Evolutionary conservation across 37 sponge, comb jelly and placozoan species (phyloP).

Genomic region (Tethya wilhelma): DNA sequence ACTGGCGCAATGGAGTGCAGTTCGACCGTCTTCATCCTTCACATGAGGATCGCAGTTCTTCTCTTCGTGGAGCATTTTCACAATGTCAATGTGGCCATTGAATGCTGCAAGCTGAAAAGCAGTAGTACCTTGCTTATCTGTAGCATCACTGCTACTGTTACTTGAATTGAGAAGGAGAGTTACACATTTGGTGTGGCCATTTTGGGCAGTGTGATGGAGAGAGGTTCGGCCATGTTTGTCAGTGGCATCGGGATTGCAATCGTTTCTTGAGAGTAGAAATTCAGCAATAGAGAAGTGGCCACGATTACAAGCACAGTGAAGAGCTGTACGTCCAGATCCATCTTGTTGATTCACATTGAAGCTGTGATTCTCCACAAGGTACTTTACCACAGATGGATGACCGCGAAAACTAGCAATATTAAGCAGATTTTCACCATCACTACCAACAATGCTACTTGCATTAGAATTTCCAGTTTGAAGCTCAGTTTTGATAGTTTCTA

Average conservation of each 20-base stretch:
- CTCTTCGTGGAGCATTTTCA: constrained; percentile 8
- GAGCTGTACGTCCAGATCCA: constrained; percentile 44
- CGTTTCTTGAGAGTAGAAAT: constrained; percentile 10
- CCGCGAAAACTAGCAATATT: constrained; percentile 48
- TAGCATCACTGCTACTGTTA: neutral
- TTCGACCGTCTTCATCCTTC: constrained; percentile 41
- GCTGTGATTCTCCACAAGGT: constrained; percentile 23
- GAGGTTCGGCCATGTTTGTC: constrained; percentile 38
- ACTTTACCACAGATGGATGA: constrained; percentile 59
- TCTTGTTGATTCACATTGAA: constrained; percentile 3
- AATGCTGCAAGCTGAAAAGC: constrained; percentile 47
- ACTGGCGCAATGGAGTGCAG: constrained; percentile 34
- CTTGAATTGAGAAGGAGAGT: neutral
- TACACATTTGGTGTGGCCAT: neutral
- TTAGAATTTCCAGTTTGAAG: too few species aligned
- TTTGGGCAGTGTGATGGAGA: constrained; percentile 37
- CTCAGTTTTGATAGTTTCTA: constrained; percentile 35
- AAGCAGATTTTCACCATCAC: constrained; percentile 22
- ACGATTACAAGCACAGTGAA: constrained; percentile 72
- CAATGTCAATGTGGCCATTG: constrained; percentile 24
- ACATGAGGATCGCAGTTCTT: constrained; percentile 20
- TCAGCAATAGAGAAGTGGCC: constrained; percentile 55
- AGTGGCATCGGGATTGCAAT: neutral
- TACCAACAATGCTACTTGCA: constrained; percentile 27
- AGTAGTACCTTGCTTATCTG: constrained; percentile 57